These are phyloP conservation scores for Trochalopteron elliotii DNA, from an alignment of 2,113 vertebrate genomes.

Conservation along the genomic window DNA sequence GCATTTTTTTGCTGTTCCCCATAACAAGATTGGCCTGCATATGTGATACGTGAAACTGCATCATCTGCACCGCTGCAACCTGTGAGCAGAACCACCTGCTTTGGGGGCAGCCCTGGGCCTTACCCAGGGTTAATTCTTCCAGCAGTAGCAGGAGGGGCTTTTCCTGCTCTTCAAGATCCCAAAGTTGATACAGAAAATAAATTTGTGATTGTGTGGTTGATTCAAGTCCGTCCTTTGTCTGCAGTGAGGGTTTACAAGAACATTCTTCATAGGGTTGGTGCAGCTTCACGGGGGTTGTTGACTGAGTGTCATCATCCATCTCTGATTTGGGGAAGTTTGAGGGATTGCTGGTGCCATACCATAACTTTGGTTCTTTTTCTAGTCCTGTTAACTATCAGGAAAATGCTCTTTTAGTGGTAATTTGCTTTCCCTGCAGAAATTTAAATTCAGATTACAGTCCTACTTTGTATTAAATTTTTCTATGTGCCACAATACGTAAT, in stretches of 20 bases:
- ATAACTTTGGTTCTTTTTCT: neutral
- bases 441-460: neutral
- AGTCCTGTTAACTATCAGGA: neutral
- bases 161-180: neutral
- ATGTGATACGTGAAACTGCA: neutral
- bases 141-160: neutral
- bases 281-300: rapidly evolving
- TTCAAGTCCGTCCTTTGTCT: neutral
- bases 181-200: neutral
- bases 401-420: neutral
- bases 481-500: neutral
- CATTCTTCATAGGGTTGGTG: neutral
- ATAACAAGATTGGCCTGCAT: neutral
- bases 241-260: neutral
- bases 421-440: neutral
- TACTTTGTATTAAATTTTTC: neutral
- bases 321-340: neutral
- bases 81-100: neutral
- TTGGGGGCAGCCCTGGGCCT: neutral
- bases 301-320: neutral
- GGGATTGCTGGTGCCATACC: neutral
- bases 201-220: neutral
- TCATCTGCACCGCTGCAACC: neutral
- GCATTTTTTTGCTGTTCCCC: neutral
- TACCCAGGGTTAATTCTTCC: neutral